Percentiles rank a stretch among this genome's conserved stretches.
phyloP scores from a whole-genome alignment of 1,140 invertebrate genomes.

The Rhagoletis pomonella region DNA sequence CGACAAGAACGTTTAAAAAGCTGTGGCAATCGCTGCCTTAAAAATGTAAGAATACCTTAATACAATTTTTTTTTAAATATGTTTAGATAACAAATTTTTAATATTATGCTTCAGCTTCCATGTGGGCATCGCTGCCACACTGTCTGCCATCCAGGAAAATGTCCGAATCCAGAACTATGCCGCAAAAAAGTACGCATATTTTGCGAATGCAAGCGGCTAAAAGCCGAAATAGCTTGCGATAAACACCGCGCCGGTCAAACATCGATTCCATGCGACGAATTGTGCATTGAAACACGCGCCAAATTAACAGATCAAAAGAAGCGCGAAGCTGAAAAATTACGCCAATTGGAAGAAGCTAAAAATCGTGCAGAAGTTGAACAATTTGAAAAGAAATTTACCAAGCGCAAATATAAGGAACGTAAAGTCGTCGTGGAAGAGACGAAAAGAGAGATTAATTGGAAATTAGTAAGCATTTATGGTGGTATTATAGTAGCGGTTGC shows the following conservation, averaged over 20 bases:
- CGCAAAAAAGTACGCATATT: slow-evolving; percentile 86
- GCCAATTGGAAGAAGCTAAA: slow-evolving; percentile 78
- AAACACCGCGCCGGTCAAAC: slow-evolving; percentile 76
- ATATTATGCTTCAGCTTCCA: slow-evolving; percentile 75
- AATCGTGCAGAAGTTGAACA: slow-evolving; percentile 83
- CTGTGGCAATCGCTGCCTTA: slow-evolving; percentile 86
- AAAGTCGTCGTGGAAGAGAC: slow-evolving; percentile 62
- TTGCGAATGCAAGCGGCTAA: slow-evolving; percentile 83
- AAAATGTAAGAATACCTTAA: slow-evolving; percentile 79
- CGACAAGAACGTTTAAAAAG: slow-evolving; percentile 62
- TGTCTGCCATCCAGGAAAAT: slow-evolving; percentile 86
- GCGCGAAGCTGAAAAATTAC: slow-evolving; percentile 76
- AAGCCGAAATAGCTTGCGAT: slow-evolving; percentile 85
- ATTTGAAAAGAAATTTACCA: slow-evolving; percentile 83
- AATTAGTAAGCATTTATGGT: slow-evolving; percentile 60
- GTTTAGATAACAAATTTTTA: not conserved
- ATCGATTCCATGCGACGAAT: slow-evolving; percentile 78
- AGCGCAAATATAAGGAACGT: slow-evolving; percentile 76
- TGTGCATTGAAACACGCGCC: slow-evolving; percentile 77
- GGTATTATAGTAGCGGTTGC: slow-evolving; percentile 60
- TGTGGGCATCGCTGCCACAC: slow-evolving; percentile 86
- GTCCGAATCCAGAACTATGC: slow-evolving; percentile 81
- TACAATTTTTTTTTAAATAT: not conserved
- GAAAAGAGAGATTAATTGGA: slow-evolving; percentile 64
- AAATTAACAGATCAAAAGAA: slow-evolving; percentile 76